Evolutionary conservation across 92 coral and sea anemone species (phyloP), one percentile per base, ranked within the genome.

Genomic region (Parazoanthus atlanticus): DNA sequence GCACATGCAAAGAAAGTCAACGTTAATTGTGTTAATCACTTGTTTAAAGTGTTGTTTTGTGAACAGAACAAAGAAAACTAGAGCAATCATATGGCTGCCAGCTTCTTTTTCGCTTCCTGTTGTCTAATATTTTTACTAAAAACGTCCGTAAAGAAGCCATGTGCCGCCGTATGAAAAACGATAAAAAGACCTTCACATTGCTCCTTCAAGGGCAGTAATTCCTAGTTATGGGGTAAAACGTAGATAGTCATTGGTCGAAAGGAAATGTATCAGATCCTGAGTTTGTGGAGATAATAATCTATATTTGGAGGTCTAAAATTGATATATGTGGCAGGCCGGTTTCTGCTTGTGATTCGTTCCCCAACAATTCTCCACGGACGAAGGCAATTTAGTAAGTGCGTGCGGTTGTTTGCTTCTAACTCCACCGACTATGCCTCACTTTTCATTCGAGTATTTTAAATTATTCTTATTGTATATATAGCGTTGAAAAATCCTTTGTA

Each of bases 391-490:
- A 76, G 23, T 33, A 76, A 43, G 54, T 33, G 41, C 64, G 61
- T n/a, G 4, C 56, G 29, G 3, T 8, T n/a, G 32, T 3, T 33
- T 7, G 13, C 23, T 15, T 30, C 28, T 43, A 25, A 29, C 47
- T 28, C 0, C 25, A 40, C 26, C n/a, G 9, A 31, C 56, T 16
- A 30, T n/a, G 40, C 43, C 84, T 15, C 17, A 28, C 30, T 5
- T 9, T 70, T 30, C 43, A 19, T 69, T 85, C 43, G 43, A 82
- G 75, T 69, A 64, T 21, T 66, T 88, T 71, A 78, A 84, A 65
- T 88, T 49, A 81, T 84, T 91, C 86, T 84, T 88, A 66, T 66
- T 88, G 91, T 91, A 91, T 25, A 90, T 26, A 23, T 41, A 41
- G 64, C 70, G 12, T 79, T 7, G 31, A 84, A 85, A 85, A 84